These are phyloP conservation scores for Octopus sinensis DNA, from an alignment of 1,140 invertebrate species.

Conservation along the genomic window DNA sequence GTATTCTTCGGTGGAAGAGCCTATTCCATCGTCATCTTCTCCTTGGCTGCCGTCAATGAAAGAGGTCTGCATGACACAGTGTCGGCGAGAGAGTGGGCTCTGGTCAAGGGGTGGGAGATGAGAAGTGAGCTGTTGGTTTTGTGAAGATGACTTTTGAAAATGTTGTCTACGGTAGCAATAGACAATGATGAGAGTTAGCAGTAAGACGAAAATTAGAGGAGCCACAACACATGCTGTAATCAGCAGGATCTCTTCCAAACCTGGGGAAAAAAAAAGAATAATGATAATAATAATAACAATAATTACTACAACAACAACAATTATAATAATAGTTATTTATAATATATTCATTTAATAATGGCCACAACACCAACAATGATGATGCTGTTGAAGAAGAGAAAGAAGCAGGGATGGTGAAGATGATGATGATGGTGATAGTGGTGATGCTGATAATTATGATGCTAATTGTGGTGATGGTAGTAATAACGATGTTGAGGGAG, in stretches of 20 bases:
- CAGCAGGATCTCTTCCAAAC: slow-evolving; percentile 13
- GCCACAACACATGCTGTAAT: slow-evolving; percentile 14
- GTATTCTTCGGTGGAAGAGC: slow-evolving; percentile 3
- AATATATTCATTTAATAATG: no score
- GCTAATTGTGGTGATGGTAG: no score
- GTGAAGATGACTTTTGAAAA: slow-evolving; percentile 15
- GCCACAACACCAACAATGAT: no score
- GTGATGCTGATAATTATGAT: no score
- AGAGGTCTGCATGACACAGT: slow-evolving; percentile 11
- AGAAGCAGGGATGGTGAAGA: no score
- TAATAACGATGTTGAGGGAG: no score
- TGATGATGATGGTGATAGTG: no score
- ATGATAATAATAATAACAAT: background rate
- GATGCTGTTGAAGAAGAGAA: no score
- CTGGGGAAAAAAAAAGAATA: background rate
- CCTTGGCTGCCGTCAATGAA: slow-evolving; percentile 10
- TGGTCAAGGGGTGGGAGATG: slow-evolving; percentile 10
- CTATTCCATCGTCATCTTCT: background rate
- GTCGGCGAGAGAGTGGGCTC: slow-evolving; percentile 7
- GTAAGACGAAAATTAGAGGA: background rate
- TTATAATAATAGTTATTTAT: background rate
- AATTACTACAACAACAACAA: background rate
- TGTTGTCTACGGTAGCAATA: slow-evolving; percentile 11
- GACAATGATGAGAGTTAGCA: slow-evolving; percentile 6
- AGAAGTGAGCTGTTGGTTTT: slow-evolving; percentile 8